Evolutionary conservation across 2,888 invertebrate species (phyloP).

Genomic region (Mesochorus sp.): DNA sequence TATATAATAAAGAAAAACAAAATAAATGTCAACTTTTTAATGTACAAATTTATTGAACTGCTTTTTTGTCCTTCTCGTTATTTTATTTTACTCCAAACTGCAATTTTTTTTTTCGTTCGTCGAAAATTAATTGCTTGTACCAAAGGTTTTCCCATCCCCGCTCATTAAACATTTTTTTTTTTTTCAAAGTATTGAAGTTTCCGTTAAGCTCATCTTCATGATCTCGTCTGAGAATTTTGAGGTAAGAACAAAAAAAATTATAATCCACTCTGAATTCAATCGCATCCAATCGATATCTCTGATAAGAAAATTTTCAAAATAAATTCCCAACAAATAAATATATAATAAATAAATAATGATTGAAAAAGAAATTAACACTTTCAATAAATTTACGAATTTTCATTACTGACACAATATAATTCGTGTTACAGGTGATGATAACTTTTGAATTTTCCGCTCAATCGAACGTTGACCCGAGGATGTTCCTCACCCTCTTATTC

Average conservation of each 20-base stretch:
- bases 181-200: too few species aligned
- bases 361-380: neutral
- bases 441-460: neutral
- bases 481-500: too few species aligned
- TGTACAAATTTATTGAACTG: slow-evolving; percentile 59
- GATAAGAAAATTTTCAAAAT: neutral
- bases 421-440: too few species aligned
- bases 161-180: too few species aligned
- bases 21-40: slow-evolving; percentile 68
- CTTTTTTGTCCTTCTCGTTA: neutral
- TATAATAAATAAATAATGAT: slow-evolving; percentile 1
- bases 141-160: too few species aligned
- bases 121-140: neutral
- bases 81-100: neutral
- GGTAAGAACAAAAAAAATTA: too few species aligned
- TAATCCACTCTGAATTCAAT: neutral
- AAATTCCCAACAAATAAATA: neutral
- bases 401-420: neutral
- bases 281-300: neutral
- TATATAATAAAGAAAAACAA: slow-evolving; percentile 76
- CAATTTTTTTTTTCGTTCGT: neutral
- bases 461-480: neutral
- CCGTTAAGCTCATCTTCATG: too few species aligned
- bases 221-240: too few species aligned
- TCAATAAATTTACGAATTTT: neutral